These are phyloP conservation scores for Platyrinchus mystaceus DNA, from an alignment of 2,797 vertebrate genomes.

Conservation along the genomic window DNA sequence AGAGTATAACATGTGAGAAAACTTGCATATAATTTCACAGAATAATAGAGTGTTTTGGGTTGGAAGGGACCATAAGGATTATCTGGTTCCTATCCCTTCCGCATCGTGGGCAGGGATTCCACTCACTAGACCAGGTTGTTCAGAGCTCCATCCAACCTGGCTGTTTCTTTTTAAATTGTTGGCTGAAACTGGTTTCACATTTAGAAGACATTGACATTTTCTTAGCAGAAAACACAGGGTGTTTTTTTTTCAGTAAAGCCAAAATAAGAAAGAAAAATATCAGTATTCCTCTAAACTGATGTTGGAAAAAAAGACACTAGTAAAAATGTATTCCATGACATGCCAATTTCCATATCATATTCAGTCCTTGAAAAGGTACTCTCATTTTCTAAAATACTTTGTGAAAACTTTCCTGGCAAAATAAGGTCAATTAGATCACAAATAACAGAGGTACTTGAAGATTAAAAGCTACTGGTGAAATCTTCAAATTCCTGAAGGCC, in stretches of 20 bases:
- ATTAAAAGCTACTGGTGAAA: neutral
- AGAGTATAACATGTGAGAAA: neutral
- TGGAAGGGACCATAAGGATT: neutral
- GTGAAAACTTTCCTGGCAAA: constrained; percentile 12
- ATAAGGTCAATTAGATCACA: neutral
- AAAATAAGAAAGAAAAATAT: neutral
- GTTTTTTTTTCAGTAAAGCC: neutral
- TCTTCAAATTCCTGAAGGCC: neutral
- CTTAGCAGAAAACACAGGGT: neutral
- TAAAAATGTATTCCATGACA: neutral
- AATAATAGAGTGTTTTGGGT: neutral
- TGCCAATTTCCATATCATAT: neutral
- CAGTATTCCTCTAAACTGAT: neutral
- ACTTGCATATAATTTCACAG: neutral
- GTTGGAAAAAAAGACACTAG: neutral
- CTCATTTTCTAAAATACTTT: neutral
- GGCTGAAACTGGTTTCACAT: neutral
- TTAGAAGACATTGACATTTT: neutral
- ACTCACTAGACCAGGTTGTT: neutral
- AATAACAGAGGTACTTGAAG: neutral
- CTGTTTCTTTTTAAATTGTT: neutral
- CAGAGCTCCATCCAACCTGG: neutral
- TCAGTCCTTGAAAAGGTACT: neutral
- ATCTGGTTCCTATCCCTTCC: neutral
- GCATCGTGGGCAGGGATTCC: neutral